Evolutionary conservation across 2,888 invertebrate genomes (phyloP), one percentile per base, ranked within the genome.

Genomic region (Hyposoter dolosus): DNA sequence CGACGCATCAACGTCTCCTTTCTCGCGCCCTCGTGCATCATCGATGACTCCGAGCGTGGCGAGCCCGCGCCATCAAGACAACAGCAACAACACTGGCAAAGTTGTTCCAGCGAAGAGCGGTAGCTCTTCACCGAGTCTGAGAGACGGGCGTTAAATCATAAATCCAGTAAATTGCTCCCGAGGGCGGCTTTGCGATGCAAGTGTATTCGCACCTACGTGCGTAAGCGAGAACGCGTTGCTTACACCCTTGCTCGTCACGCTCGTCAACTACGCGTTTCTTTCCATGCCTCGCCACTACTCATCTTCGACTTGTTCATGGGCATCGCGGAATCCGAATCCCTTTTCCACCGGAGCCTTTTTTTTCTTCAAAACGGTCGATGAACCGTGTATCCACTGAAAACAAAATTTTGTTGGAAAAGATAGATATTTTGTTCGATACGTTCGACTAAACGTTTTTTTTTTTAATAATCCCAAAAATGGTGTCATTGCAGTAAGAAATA

Each of bases 141-240:
- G 87, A 90, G 91, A 91, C 90, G 91, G 89, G 91, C 91, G 91
- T 92, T 91, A 91, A 92, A 92, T 92, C 90, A 90, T 91, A 92
- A 92, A 91, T 91, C 89, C 90, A 90, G 90, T 89, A 91, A 92
- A 92, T 91, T 91, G 91, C 90, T 89, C 89, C 80, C 83, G 88
- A 88, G 85, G 79, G 88, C 88, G 86, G 82, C 87, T 60, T 60
- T 28, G 28, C 19, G 28, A 28, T 19, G 9, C 85, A 89, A 86
- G 87, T 87, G 86, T 90, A 89, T 90, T 90, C 90, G 86, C 90
- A 90, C 89, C 88, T 78, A 69, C 69, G 68, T 78, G 78, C 85
- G 87, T 84, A 86, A 84, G 80, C 82, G 56, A 60, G 60, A 83
- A 80, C 69, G 66, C 66, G 65, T 71, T 50, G 85, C 88, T 82